phyloP scores from a whole-genome alignment of 2,113 vertebrate genomes.

The Argyrosomus japonicus region DNA sequence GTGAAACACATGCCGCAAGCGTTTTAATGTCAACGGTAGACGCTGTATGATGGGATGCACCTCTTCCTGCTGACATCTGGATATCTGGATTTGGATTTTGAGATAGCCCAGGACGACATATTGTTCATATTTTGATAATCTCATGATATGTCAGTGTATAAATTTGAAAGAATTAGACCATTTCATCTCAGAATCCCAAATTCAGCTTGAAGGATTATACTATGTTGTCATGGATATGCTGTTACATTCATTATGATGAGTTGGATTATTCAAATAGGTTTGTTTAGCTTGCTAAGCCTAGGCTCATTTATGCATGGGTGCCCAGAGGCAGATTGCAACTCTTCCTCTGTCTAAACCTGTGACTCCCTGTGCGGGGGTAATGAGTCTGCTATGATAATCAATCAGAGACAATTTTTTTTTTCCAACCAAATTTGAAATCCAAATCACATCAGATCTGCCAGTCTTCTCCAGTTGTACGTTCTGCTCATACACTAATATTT shows the following conservation, averaged over 20 bases:
- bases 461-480: not conserved
- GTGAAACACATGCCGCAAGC: not conserved
- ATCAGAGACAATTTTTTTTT: slow-evolving; percentile 42
- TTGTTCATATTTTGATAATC: slow-evolving; percentile 12
- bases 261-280: slow-evolving; percentile 77
- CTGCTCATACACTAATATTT: slow-evolving; percentile 5
- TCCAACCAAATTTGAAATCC: slow-evolving; percentile 33
- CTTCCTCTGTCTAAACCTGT: slow-evolving; percentile 59
- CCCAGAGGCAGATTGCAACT: slow-evolving; percentile 65
- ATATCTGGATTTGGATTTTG: not conserved
- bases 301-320: slow-evolving; percentile 68
- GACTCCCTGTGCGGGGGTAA: slow-evolving; percentile 45
- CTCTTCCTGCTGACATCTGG: not conserved
- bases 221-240: slow-evolving; percentile 54
- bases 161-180: not conserved
- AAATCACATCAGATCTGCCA: slow-evolving; percentile 39
- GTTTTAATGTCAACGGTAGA: not conserved
- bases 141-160: slow-evolving; percentile 22
- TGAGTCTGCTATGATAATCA: slow-evolving; percentile 70
- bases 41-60: not conserved
- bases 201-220: slow-evolving; percentile 34
- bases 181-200: slow-evolving; percentile 22
- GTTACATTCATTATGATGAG: slow-evolving; percentile 59
- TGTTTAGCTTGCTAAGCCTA: slow-evolving; percentile 67
- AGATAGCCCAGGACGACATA: not conserved